Evolutionary conservation across 1,140 invertebrate species (phyloP), one percentile per base, ranked within the genome.

Genomic region (Phthorimaea operculella): DNA sequence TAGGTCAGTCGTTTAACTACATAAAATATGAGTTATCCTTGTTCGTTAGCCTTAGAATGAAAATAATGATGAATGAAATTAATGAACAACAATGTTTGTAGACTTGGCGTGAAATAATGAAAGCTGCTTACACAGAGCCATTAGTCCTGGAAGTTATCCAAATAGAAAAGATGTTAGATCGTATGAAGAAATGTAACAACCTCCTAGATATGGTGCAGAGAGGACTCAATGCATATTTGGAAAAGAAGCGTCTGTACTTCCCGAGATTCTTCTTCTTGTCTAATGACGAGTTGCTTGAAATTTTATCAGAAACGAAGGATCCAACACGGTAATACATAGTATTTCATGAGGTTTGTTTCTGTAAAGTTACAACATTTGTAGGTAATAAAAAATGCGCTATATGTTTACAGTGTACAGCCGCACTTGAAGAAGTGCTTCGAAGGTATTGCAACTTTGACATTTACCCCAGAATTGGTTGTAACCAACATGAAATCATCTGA

Each of bases 371-470:
- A n/a, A n/a, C n/a, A n/a, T n/a, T n/a, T n/a, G n/a, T n/a, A 28
- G 21, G 21, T 6, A 28, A 28, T 6, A 28, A 28, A 28, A 28
- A 53, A 57, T 57, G n/a, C n/a, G n/a, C n/a, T 62, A 52, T 54
- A 56, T 58, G 52, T 33, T 55, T 62, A 15, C 42, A 84, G 79
- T 17, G 81, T 99, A n/a, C 96, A 98, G 76, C 96, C 96, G 11
- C 96, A 98, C 88, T 86, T 99, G 52, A 98, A 97, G 87, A 99
- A 99, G 74, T 98, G 96, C 78, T 98, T 98, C 84, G 94, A 96
- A 83, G 95, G 96, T 21, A 98, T 99, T 60, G 92, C 92, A 7
- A 92, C 88, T 59, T 79, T 98, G 6, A 90, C 88, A 18, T 99
- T 99, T 74, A 97, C 94, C 0, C 92, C 94, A 56, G 89, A 91